Evolutionary conservation across 1,140 invertebrate genomes (phyloP), one percentile per base, ranked within the genome.

Genomic region (Telenomus remus): DNA sequence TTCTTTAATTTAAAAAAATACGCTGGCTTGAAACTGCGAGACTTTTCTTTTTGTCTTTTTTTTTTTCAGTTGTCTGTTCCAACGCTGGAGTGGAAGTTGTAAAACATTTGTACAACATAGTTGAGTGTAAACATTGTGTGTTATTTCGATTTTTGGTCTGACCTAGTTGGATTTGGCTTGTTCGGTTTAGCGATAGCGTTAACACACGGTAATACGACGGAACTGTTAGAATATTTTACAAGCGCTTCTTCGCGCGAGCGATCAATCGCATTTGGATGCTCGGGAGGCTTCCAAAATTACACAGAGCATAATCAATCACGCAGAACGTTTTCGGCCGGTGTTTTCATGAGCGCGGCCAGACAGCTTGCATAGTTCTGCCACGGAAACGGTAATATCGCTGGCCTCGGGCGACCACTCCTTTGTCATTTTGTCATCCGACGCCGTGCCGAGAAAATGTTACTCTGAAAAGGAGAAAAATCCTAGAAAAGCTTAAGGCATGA

Each of bases 271-370:
- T 78, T 66, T 55, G 64, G 75, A 63, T 39, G 70, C 6, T 14
- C 53, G 35, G 19, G 55, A 54, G 64, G 39, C 66, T 79, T 84
- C 83, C 83, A 82, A 86, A 86, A 86, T 83, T 84, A 79, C 80
- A 78, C 76, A 71, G 79, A 71, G 84, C 80, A 84, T 87, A 87
- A 88, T 88, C 86, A 88, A 87, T 88, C 86, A 88, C 82, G 76
- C 75, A 3, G 19, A 53, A 46, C 75, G 79, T 78, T 75, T 79
- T 79, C 65, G 70, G 61, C 51, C 37, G 50, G 12, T 63, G 59
- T 70, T 74, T 60, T 57, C 51, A 70, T 60, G 48, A 71, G 60
- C 63, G 15, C 59, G 48, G 60, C 15, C 68, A 74, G 80, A 85
- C 80, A 79, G 80, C 76, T 79, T 80, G 82, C 84, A 85, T 86